phyloP scores from a whole-genome alignment of 2,888 invertebrate species.

The Hypomecis atomaria region DNA sequence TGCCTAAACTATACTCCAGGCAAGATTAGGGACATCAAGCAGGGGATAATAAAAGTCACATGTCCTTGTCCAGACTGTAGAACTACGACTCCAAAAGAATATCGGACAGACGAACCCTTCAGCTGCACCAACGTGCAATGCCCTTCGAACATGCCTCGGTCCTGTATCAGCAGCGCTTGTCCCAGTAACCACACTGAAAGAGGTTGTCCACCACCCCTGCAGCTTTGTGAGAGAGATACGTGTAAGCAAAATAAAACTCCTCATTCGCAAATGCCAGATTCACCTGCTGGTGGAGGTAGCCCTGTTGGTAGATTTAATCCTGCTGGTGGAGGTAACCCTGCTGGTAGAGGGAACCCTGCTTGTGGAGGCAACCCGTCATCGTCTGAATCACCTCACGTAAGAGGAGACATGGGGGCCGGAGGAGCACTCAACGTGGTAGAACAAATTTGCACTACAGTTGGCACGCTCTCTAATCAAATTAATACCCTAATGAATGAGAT shows the following conservation, averaged over 20 bases:
- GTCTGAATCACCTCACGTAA: constrained; percentile 13
- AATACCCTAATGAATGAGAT: constrained; percentile 53
- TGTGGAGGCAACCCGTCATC: constrained; percentile 30
- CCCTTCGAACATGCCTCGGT: constrained; percentile 63
- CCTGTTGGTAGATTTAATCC: too few species aligned
- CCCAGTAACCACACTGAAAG: constrained; percentile 44
- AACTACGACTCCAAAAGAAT: constrained; percentile 58
- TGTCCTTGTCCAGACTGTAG: constrained; percentile 78
- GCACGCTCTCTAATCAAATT: constrained; percentile 52
- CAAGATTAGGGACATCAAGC: constrained; percentile 68
- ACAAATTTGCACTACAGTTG: constrained; percentile 60
- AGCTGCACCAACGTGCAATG: constrained; percentile 62
- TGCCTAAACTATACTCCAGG: constrained; percentile 74
- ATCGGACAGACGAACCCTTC: constrained; percentile 55
- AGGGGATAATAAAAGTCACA: constrained; percentile 63
- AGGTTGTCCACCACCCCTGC: constrained; percentile 40
- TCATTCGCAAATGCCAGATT: too few species aligned
- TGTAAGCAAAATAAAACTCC: constrained; percentile 5
- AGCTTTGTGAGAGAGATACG: constrained; percentile 33
- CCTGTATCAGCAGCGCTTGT: constrained; percentile 51
- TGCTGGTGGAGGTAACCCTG: constrained; percentile 26
- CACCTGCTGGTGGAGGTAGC: constrained; percentile 13
- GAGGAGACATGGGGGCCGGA: constrained; percentile 3
- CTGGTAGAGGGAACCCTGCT: too few species aligned
- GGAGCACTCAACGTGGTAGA: constrained; percentile 42